Percentiles rank a stretch among this genome's conserved stretches.
Evolutionary conservation across 2,888 invertebrate genomes (phyloP).

Genomic region (Sinohyriopsis cumingii): DNA sequence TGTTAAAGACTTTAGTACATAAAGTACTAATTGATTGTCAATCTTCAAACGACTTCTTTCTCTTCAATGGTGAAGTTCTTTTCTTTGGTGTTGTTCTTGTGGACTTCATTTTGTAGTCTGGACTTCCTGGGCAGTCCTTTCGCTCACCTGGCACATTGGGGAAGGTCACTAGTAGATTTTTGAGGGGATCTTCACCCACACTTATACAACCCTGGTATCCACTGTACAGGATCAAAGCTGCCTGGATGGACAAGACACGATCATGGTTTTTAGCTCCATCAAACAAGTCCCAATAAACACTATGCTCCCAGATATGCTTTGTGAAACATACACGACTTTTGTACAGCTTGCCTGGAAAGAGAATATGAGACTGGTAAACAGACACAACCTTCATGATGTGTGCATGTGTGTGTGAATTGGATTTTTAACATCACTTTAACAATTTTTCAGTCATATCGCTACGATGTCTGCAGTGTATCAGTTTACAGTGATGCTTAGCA

Average conservation of each 20-base stretch:
- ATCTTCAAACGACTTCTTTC: slow-evolving; percentile 19
- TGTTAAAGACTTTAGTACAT: too few relatives aligned
- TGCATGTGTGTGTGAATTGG: too few relatives aligned
- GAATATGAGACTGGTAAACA: neutral
- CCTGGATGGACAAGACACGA: slow-evolving; percentile 66
- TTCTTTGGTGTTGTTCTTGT: slow-evolving; percentile 26
- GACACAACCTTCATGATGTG: neutral
- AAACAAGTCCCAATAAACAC: slow-evolving; percentile 67
- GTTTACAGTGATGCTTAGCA: too few relatives aligned
- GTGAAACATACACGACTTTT: slow-evolving; percentile 67
- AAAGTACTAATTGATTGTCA: neutral
- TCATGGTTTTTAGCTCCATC: slow-evolving; percentile 65
- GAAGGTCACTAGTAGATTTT: slow-evolving; percentile 55
- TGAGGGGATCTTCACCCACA: slow-evolving; percentile 31
- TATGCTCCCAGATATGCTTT: slow-evolving; percentile 69
- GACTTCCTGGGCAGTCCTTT: slow-evolving; percentile 5
- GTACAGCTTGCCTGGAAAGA: slow-evolving; percentile 65
- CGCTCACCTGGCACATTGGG: slow-evolving; percentile 35
- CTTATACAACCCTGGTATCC: slow-evolving; percentile 15
- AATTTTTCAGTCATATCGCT: too few relatives aligned
- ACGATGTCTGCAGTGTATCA: too few relatives aligned
- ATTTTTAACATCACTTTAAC: too few relatives aligned
- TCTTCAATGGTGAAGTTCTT: slow-evolving; percentile 18
- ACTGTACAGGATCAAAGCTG: slow-evolving; percentile 63
- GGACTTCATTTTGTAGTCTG: slow-evolving; percentile 7